A percentile compares a stretch with the other conserved stretches of the same genome.
Evolutionary conservation across 2,888 invertebrate species (phyloP).

Genomic region (Clostera curtula): DNA sequence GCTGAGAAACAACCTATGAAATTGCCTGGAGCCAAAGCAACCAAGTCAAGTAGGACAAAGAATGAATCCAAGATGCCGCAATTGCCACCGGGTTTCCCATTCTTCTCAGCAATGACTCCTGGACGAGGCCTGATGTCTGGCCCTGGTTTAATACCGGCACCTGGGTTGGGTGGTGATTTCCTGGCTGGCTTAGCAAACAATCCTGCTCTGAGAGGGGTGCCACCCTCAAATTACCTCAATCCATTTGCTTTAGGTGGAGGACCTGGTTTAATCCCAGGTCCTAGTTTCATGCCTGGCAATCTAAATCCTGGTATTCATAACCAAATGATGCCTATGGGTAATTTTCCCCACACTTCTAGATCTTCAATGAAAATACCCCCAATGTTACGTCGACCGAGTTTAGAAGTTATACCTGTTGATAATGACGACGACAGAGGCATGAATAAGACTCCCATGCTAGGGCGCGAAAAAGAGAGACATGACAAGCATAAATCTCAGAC

Average conservation of each 20-base stretch:
- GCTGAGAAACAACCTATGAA: conserved; percentile 55
- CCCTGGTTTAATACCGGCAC: conserved; percentile 60
- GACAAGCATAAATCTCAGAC: conserved; percentile 68
- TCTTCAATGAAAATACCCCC: conserved; percentile 75
- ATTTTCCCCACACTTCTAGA: conserved; percentile 76
- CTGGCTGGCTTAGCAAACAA: conserved; percentile 59
- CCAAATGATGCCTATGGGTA: conserved; percentile 66
- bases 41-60: conserved; percentile 57
- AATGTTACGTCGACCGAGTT: conserved; percentile 74
- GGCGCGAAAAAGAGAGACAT: conserved; percentile 55
- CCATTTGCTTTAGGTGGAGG: conserved; percentile 72
- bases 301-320: conserved; percentile 58
- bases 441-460: conserved; percentile 44
- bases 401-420: conserved; percentile 70
- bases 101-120: conserved; percentile 60
- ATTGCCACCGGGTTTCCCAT: conserved; percentile 61
- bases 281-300: conserved; percentile 52
- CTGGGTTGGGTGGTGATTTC: conserved; percentile 58
- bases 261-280: conserved; percentile 78
- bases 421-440: conserved; percentile 62
- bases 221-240: conserved; percentile 57
- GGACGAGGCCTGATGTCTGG: conserved; percentile 75
- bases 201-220: conserved; percentile 59
- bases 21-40: conserved; percentile 42
- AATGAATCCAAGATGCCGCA: conserved; percentile 55